Percentiles rank a stretch among this genome's conserved stretches.
Conservation (phyloP, 37 sponge, comb jelly and placozoan genomes). For the Crambe crambe region DNA sequence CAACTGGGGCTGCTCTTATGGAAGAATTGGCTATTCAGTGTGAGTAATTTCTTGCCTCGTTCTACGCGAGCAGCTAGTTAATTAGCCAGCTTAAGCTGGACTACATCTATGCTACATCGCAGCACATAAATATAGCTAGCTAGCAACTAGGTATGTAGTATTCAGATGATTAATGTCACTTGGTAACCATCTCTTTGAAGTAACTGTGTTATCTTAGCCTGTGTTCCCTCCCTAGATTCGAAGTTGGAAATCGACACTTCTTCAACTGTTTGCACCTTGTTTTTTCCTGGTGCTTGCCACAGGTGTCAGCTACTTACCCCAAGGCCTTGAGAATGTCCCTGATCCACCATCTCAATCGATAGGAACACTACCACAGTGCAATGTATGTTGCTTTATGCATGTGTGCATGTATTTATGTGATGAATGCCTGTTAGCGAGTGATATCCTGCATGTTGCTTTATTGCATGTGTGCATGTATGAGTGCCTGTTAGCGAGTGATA, state of each 20-base stretch:
- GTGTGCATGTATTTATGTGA: background rate
- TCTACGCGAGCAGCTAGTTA: too few relatives aligned
- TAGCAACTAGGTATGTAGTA: too few relatives aligned
- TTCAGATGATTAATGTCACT: too few relatives aligned
- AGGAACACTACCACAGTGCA: constrained; percentile 52
- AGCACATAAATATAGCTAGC: too few relatives aligned
- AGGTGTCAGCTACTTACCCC: constrained; percentile 57
- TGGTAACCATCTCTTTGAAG: too few relatives aligned
- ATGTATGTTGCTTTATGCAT: constrained; percentile 49
- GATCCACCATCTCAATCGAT: constrained; percentile 33
- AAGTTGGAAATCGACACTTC: constrained; percentile 67
- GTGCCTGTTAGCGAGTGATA: background rate
- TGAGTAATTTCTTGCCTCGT: too few relatives aligned
- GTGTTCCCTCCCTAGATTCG: too few relatives aligned
- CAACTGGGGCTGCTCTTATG: constrained; percentile 67
- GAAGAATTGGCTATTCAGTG: constrained; percentile 91
- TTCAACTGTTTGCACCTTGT: constrained; percentile 73
- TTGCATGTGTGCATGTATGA: background rate
- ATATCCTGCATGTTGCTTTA: too few relatives aligned
- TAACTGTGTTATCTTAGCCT: too few relatives aligned
- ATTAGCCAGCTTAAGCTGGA: too few relatives aligned
- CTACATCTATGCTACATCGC: too few relatives aligned
- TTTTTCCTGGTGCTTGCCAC: constrained; percentile 65
- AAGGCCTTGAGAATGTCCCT: constrained; percentile 34
- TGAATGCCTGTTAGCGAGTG: background rate